Evolutionary conservation across 2,888 invertebrate species (phyloP).

Genomic region (Pterostichus madidus): DNA sequence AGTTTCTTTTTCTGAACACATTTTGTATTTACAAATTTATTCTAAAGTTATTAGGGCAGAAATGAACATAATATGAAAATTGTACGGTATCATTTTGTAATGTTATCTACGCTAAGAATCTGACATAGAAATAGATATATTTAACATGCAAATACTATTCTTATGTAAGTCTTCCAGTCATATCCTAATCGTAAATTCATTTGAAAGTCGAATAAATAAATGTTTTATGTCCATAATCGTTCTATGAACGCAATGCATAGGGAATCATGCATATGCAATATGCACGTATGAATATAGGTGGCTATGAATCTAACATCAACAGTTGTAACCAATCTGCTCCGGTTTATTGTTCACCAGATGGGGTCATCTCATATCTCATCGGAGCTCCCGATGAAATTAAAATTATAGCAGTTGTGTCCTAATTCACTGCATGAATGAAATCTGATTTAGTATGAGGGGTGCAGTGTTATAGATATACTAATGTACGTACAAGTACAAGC

Average conservation of each 20-base stretch:
- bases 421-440: conserved; percentile 11
- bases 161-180: background rate
- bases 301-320: conserved; percentile 26
- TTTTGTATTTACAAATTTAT: no score
- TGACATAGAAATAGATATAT: no score
- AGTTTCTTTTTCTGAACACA: no score
- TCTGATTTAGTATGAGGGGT: conserved; percentile 9
- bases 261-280: conserved; percentile 14
- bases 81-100: no score
- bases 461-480: conserved; percentile 3
- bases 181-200: background rate
- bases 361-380: conserved; percentile 23
- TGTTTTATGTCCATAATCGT: conserved; percentile 21
- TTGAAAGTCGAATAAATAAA: background rate
- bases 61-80: no score
- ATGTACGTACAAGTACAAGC: background rate
- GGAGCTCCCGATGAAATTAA: background rate
- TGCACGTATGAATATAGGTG: conserved; percentile 8
- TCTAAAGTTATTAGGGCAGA: no score
- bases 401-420: conserved; percentile 19
- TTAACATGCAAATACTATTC: no score
- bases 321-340: conserved; percentile 26
- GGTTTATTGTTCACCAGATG: conserved; percentile 29
- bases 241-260: conserved; percentile 12
- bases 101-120: no score